These are phyloP conservation scores for Cyprinodon brontotheroides DNA, from an alignment of 2,113 vertebrate species.

Conservation along the genomic window DNA sequence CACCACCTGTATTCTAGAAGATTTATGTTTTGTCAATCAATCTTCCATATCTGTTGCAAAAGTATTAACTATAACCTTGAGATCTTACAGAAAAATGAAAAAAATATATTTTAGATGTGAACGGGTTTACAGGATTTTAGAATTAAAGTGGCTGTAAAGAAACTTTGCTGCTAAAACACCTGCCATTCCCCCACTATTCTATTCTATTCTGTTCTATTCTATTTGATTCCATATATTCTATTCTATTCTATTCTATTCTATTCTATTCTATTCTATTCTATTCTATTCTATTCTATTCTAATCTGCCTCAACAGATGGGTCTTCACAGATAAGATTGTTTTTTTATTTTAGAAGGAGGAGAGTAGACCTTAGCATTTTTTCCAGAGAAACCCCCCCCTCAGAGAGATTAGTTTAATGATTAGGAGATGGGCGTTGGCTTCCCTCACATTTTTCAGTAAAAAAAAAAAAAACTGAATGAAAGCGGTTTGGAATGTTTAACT, in stretches of 20 bases:
- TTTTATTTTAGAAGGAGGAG: constrained; percentile 30
- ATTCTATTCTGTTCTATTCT: too few species aligned
- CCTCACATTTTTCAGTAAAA: constrained; percentile 8
- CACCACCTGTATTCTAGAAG: constrained; percentile 41
- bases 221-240: too few species aligned
- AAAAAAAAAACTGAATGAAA: constrained; percentile 17
- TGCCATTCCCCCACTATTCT: background rate
- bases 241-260: too few species aligned
- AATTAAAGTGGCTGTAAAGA: constrained; percentile 19
- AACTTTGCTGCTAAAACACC: constrained; percentile 10
- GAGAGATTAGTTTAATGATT: constrained; percentile 36
- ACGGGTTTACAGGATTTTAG: constrained; percentile 16
- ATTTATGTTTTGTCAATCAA: constrained; percentile 46
- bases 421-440: constrained; percentile 29
- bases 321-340: constrained; percentile 19
- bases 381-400: constrained; percentile 37
- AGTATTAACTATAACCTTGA: constrained; percentile 19
- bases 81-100: constrained; percentile 24
- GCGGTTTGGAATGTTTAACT: background rate
- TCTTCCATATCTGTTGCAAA: constrained; percentile 27
- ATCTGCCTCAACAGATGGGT: constrained; percentile 19
- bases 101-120: background rate
- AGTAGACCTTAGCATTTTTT: constrained; percentile 48
- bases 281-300: too few species aligned
- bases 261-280: too few species aligned